Conservation (phyloP, 2,888 invertebrate genomes). For the Cephus pygmeus region DNA sequence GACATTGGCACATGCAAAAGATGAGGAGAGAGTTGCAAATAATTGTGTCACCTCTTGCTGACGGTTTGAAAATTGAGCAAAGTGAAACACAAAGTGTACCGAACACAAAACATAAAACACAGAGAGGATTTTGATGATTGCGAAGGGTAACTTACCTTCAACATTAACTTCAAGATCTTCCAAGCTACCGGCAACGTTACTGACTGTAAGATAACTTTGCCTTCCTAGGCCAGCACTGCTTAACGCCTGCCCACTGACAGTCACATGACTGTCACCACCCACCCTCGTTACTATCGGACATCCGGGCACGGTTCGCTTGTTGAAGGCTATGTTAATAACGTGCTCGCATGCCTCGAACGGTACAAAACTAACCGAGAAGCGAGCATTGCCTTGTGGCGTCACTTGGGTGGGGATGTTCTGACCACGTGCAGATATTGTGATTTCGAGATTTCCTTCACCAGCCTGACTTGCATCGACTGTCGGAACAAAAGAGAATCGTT, state of each 20-base stretch:
- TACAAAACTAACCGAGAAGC: slow-evolving; percentile 96
- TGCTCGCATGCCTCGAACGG: slow-evolving; percentile 95
- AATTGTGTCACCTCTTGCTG: not conserved
- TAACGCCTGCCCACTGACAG: slow-evolving; percentile 73
- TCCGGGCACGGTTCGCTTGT: slow-evolving; percentile 88
- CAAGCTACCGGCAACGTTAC: slow-evolving; percentile 84
- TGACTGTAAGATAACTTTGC: slow-evolving; percentile 63
- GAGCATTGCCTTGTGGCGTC: slow-evolving; percentile 88
- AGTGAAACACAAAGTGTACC: slow-evolving; percentile 12
- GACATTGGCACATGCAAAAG: not conserved
- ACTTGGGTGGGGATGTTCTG: slow-evolving; percentile 96
- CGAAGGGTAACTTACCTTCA: slow-evolving; percentile 78
- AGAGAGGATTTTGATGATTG: not conserved
- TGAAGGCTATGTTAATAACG: slow-evolving; percentile 96
- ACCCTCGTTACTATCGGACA: slow-evolving; percentile 92
- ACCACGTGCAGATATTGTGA: slow-evolving; percentile 93
- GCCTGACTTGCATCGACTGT: slow-evolving; percentile 94
- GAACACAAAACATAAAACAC: not conserved
- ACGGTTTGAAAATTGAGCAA: slow-evolving; percentile 17
- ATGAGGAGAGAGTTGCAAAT: slow-evolving; percentile 8
- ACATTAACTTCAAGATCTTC: slow-evolving; percentile 97
- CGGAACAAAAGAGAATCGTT: slow-evolving; percentile 26
- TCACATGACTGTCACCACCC: slow-evolving; percentile 71
- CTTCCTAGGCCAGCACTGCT: slow-evolving; percentile 63
- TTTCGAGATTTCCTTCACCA: slow-evolving; percentile 97